phyloP scores from a whole-genome alignment of 2,113 vertebrate genomes.

The Nesospiza acunhae region DNA sequence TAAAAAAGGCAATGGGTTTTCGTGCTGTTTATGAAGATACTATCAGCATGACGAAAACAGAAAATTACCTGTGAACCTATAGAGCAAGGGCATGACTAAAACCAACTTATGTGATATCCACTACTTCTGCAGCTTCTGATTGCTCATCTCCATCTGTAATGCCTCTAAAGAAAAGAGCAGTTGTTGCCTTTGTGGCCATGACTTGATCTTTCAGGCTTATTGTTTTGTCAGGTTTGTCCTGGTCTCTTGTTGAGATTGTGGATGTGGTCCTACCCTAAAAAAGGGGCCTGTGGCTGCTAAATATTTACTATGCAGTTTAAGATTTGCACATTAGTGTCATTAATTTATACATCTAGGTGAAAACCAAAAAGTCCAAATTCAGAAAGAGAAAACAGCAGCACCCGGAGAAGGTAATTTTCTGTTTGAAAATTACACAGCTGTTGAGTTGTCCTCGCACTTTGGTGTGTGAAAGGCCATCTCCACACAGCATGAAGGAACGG shows the following conservation, averaged over 20 bases:
- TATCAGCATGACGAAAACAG: not conserved
- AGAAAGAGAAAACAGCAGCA: not conserved
- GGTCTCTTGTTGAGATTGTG: constrained; percentile 60
- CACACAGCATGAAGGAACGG: not conserved
- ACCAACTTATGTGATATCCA: not conserved
- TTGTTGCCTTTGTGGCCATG: constrained; percentile 65
- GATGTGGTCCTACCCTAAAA: constrained; percentile 58
- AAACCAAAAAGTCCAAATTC: constrained; percentile 58
- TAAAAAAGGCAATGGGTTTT: not conserved
- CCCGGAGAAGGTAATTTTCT: not conserved
- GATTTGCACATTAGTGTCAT: constrained; percentile 74
- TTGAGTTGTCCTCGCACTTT: constrained; percentile 19
- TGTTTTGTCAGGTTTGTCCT: constrained; percentile 60
- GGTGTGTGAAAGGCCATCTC: constrained; percentile 15
- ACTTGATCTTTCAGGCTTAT: constrained; percentile 57
- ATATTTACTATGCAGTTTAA: constrained; percentile 91
- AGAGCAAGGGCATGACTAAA: constrained; percentile 32
- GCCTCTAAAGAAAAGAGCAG: constrained; percentile 36
- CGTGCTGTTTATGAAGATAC: not conserved
- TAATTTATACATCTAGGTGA: constrained; percentile 34
- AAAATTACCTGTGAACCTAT: not conserved
- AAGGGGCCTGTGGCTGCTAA: constrained; percentile 75
- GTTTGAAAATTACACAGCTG: not conserved
- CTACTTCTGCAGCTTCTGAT: constrained; percentile 45
- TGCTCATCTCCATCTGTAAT: constrained; percentile 39